These are phyloP conservation scores for Acrobeloides nanus DNA, from an alignment of 2,888 invertebrate species.

Conservation along the genomic window DNA sequence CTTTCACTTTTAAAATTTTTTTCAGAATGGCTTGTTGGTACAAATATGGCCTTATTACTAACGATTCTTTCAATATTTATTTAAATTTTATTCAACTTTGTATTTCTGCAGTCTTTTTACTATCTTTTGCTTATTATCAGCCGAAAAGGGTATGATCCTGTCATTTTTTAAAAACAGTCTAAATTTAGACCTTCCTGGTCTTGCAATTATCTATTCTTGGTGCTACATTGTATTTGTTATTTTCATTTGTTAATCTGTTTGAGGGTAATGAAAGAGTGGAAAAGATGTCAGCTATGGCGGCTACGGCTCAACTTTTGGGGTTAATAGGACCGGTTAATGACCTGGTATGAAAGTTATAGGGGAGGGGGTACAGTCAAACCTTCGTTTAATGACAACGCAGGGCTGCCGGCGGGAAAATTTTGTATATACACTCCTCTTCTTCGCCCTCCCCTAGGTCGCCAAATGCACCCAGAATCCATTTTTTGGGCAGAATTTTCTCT, in stretches of 20 bases:
- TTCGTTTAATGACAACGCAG: too few species aligned
- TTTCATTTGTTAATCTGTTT: slow-evolving; percentile 34
- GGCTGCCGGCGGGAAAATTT: too few species aligned
- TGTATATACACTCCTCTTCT: too few species aligned
- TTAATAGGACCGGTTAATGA: too few species aligned
- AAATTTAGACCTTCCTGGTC: slow-evolving; percentile 42
- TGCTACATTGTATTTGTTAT: slow-evolving; percentile 28
- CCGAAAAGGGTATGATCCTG: slow-evolving; percentile 36
- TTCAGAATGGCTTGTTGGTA: slow-evolving; percentile 46
- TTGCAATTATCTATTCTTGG: slow-evolving; percentile 31
- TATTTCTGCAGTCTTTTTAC: slow-evolving; percentile 36
- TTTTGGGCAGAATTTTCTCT: too few species aligned
- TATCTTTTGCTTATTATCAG: slow-evolving; percentile 45
- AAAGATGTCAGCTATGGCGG: slow-evolving; percentile 45
- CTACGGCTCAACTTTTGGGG: too few species aligned
- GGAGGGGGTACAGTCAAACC: too few species aligned
- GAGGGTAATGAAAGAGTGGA: slow-evolving; percentile 24
- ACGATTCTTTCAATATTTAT: slow-evolving; percentile 36
- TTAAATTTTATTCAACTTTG: slow-evolving; percentile 40
- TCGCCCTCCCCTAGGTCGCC: too few species aligned
- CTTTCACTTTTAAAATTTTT: background rate
- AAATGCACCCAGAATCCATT: too few species aligned
- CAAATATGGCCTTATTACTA: slow-evolving; percentile 42
- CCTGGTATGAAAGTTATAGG: too few species aligned
- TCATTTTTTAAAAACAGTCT: background rate